Evolutionary conservation across 2,888 invertebrate genomes (phyloP).

Genomic region (Himalopsyche anomala): DNA sequence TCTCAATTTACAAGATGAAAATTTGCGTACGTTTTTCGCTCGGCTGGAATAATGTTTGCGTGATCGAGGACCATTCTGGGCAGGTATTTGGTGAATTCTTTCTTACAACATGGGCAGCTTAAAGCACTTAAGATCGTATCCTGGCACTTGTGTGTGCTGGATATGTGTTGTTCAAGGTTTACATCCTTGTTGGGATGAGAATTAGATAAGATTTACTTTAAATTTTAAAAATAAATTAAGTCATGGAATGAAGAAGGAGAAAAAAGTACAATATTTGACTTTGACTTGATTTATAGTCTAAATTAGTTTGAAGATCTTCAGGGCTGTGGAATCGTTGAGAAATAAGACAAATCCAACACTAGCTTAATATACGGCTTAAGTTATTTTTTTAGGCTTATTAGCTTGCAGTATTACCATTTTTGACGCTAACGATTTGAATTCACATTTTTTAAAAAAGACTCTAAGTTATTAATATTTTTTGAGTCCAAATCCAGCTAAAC

Average conservation of each 20-base stretch:
- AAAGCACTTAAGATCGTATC: slow-evolving; percentile 44
- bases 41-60: slow-evolving; percentile 24
- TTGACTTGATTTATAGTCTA: too few species aligned
- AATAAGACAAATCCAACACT: too few species aligned
- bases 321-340: too few species aligned
- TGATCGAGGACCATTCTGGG: slow-evolving; percentile 37
- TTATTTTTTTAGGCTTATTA: too few species aligned
- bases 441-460: too few species aligned
- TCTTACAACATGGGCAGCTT: slow-evolving; percentile 28
- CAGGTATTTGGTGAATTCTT: slow-evolving; percentile 22
- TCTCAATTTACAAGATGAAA: slow-evolving; percentile 59
- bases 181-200: slow-evolving; percentile 36
- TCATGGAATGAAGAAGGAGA: not conserved
- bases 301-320: too few species aligned
- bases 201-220: slow-evolving; percentile 23
- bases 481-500: too few species aligned
- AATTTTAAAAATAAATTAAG: not conserved
- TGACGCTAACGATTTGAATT: too few species aligned
- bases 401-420: too few species aligned
- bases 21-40: slow-evolving; percentile 40
- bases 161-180: slow-evolving; percentile 21
- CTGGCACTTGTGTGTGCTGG: slow-evolving; percentile 44
- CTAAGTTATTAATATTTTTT: too few species aligned
- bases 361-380: too few species aligned
- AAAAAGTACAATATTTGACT: too few species aligned